phyloP scores from a whole-genome alignment of 37 sponge, comb jelly and placozoan species.

The Petrosia ficiformis region DNA sequence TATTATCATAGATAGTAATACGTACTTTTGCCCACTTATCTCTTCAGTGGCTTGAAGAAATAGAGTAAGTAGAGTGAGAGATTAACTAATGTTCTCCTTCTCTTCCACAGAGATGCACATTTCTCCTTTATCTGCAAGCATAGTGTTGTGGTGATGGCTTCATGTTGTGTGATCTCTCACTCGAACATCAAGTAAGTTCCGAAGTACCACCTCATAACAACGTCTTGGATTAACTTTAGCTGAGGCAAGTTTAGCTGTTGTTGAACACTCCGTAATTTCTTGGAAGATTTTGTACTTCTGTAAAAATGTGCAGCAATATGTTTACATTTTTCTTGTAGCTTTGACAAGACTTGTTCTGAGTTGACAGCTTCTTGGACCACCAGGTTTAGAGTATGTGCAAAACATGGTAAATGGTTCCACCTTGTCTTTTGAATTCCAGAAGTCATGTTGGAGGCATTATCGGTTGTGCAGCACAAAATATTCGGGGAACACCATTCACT shows the following conservation, averaged over 20 bases:
- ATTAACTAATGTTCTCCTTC: background rate
- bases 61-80: background rate
- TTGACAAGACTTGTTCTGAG: background rate
- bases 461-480: background rate
- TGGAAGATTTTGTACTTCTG: background rate
- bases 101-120: background rate
- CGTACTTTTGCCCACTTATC: background rate
- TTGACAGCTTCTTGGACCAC: background rate
- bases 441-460: constrained; percentile 1
- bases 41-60: constrained; percentile 4
- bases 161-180: background rate
- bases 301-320: constrained; percentile 7
- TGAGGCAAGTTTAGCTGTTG: background rate
- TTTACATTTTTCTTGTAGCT: background rate
- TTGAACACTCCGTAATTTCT: background rate
- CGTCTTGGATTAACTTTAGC: constrained; percentile 3
- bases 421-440: background rate
- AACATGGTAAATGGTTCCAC: background rate
- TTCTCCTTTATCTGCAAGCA: background rate
- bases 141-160: constrained; percentile 8
- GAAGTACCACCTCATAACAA: background rate
- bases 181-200: background rate
- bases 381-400: constrained; percentile 19
- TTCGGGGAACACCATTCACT: background rate
- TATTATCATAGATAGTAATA: background rate